A percentile compares a stretch with the other conserved stretches of the same genome.
These are phyloP conservation scores for Zaprionus taronus DNA, from an alignment of 1,140 invertebrate species.

Conservation along the genomic window DNA sequence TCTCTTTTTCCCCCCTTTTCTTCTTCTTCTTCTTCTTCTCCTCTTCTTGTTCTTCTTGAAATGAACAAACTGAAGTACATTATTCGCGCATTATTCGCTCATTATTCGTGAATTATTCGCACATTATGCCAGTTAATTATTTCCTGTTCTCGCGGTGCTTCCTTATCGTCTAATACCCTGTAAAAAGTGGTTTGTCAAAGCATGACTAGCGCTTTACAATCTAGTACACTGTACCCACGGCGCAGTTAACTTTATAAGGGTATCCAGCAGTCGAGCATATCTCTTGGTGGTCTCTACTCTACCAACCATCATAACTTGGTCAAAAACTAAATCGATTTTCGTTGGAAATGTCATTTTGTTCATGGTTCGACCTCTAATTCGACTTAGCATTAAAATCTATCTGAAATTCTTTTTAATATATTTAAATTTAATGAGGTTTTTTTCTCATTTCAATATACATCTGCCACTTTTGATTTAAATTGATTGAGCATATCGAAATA, in stretches of 20 bases:
- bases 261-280: not conserved
- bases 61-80: not conserved
- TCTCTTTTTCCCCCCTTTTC: not conserved
- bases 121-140: not conserved
- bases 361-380: not conserved
- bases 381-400: not conserved
- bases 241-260: not conserved
- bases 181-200: not conserved
- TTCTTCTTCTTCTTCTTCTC: not conserved
- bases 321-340: not conserved
- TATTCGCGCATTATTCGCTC: not conserved
- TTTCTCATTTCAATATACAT: not conserved
- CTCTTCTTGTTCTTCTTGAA: not conserved
- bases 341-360: not conserved
- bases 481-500: not conserved
- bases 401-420: not conserved
- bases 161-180: conserved; percentile 7
- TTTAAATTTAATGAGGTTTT: not conserved
- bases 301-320: not conserved
- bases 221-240: not conserved
- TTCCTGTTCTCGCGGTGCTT: conserved; percentile 1
- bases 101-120: conserved; percentile 1
- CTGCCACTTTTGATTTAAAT: not conserved
- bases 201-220: not conserved
- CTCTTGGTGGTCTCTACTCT: not conserved